phyloP scores from a whole-genome alignment of 2,888 invertebrate species.

The Dasypogon diadema region DNA sequence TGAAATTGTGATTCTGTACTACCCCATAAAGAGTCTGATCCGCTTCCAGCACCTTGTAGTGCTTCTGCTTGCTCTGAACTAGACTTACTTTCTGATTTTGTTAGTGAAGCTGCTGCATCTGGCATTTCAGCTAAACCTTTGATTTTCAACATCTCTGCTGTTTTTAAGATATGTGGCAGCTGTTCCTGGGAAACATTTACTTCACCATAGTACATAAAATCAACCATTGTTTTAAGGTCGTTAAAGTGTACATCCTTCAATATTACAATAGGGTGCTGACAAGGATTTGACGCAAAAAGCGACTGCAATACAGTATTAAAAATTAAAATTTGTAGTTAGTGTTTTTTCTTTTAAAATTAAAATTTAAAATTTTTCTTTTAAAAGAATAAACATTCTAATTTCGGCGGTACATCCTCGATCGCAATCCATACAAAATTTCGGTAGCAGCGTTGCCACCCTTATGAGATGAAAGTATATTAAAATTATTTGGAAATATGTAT shows the following conservation, averaged over 20 bases:
- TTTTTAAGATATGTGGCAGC: slow-evolving; percentile 82
- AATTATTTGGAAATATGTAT: no score
- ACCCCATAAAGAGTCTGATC: slow-evolving; percentile 71
- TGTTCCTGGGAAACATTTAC: slow-evolving; percentile 92
- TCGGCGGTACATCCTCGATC: no score
- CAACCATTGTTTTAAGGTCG: slow-evolving; percentile 88
- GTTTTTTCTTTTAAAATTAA: no score
- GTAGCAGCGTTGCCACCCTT: no score
- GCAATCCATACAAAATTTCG: no score
- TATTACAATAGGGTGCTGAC: slow-evolving; percentile 90
- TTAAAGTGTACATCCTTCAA: slow-evolving; percentile 88
- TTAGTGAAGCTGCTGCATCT: slow-evolving; percentile 79
- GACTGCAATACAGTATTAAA: no score
- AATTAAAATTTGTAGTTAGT: no score
- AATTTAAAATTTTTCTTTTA: no score
- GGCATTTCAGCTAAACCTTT: slow-evolving; percentile 91
- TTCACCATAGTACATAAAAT: slow-evolving; percentile 94
- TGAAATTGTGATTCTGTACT: slow-evolving; percentile 70
- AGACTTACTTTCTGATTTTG: slow-evolving; percentile 77
- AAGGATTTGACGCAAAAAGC: slow-evolving; percentile 86
- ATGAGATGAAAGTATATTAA: no score
- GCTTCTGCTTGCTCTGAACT: slow-evolving; percentile 69
- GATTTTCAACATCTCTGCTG: slow-evolving; percentile 88
- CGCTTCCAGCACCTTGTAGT: slow-evolving; percentile 67
- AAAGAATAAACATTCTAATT: no score